phyloP scores from a whole-genome alignment of 2,113 vertebrate species.

The Dinomys branickii region DNA sequence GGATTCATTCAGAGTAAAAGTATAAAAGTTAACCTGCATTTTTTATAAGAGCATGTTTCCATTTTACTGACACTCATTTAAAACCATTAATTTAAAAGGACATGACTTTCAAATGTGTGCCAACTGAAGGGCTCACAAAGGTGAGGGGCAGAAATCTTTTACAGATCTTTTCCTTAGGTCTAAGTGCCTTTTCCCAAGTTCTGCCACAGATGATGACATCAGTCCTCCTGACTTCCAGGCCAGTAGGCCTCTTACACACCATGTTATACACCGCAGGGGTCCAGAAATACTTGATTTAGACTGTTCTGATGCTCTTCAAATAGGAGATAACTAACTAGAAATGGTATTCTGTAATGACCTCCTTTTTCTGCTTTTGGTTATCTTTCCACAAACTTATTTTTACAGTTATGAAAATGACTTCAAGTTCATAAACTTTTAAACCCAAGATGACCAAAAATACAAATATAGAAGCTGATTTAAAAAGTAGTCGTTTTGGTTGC shows the following conservation, averaged over 20 bases:
- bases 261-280: background rate
- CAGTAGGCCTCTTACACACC: background rate
- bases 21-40: background rate
- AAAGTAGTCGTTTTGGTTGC: background rate
- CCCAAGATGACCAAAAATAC: conserved; percentile 23
- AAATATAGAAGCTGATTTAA: conserved; percentile 55
- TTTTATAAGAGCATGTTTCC: background rate
- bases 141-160: background rate
- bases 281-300: background rate
- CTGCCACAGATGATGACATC: background rate
- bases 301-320: background rate
- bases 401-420: conserved; percentile 17
- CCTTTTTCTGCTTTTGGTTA: background rate
- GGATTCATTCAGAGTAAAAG: background rate
- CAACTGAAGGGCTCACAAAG: background rate
- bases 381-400: conserved; percentile 10
- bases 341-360: background rate
- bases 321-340: conserved; percentile 22
- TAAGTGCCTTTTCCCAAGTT: background rate
- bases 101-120: background rate
- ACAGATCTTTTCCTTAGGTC: background rate
- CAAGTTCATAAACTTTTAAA: conserved; percentile 57
- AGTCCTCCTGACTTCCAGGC: background rate
- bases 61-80: background rate
- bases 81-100: background rate